Percentiles rank a stretch among this genome's conserved stretches.
Conservation (phyloP, 2,888 invertebrate species). For the Orthonevra nobilis region DNA sequence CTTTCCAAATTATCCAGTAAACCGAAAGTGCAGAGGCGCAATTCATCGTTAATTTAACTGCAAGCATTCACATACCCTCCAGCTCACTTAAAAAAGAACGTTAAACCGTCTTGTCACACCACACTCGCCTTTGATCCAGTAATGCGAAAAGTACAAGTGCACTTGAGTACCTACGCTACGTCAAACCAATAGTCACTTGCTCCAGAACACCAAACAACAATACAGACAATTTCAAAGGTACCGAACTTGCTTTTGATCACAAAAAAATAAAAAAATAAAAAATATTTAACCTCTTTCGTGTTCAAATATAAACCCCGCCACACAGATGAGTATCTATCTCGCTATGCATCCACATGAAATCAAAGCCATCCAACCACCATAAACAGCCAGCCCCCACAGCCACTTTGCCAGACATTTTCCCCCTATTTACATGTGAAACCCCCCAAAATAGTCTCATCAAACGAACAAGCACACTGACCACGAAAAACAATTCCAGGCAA, state of each 20-base stretch:
- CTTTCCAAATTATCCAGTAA: too few species aligned
- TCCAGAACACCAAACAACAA: conserved; percentile 30
- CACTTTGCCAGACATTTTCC: conserved; percentile 54
- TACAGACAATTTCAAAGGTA: too few species aligned
- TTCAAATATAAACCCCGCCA: too few species aligned
- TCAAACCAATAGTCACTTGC: conserved; percentile 48
- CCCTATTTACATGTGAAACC: conserved; percentile 45
- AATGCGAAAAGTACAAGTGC: conserved; percentile 27
- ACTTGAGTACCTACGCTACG: conserved; percentile 22
- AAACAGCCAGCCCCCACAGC: conserved; percentile 53
- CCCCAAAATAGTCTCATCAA: conserved; percentile 22
- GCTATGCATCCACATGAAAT: conserved; percentile 15
- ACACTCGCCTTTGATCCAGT: conserved; percentile 52
- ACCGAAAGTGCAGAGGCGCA: too few species aligned
- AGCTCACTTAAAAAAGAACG: too few species aligned
- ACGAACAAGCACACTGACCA: not conserved
- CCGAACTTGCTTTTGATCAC: too few species aligned
- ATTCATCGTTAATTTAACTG: too few species aligned
- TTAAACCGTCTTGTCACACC: conserved; percentile 55
- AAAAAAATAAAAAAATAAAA: too few species aligned
- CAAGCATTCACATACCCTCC: too few species aligned
- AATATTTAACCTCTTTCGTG: too few species aligned
- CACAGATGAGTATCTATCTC: too few species aligned
- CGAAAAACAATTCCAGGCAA: not conserved
- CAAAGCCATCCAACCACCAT: conserved; percentile 49